phyloP scores from a whole-genome alignment of 1,140 invertebrate genomes.

The Polyergus mexicanus region DNA sequence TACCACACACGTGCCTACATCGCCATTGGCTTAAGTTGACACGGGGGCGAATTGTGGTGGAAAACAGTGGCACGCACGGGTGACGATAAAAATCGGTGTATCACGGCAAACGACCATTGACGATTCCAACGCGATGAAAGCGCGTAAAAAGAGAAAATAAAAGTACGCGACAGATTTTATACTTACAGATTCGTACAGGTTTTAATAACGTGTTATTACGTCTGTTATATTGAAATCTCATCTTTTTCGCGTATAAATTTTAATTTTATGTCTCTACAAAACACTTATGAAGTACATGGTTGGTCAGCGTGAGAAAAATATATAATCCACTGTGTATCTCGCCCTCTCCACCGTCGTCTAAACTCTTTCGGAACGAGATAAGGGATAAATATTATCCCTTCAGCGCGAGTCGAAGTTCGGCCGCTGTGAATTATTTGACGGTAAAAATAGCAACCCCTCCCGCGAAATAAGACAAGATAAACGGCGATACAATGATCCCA shows the following conservation, averaged over 20 bases:
- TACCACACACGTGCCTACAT: constrained; percentile 12
- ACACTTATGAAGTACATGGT: background rate
- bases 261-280: background rate
- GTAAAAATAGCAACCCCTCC: constrained; percentile 23
- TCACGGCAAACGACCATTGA: constrained; percentile 23
- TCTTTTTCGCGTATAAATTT: background rate
- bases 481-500: constrained; percentile 45
- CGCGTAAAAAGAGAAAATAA: background rate
- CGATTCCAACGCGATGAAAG: constrained; percentile 3
- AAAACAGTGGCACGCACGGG: constrained; percentile 14
- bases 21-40: constrained; percentile 56
- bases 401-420: constrained; percentile 23
- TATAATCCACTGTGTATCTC: background rate
- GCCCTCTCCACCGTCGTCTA: background rate
- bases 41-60: background rate
- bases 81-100: constrained; percentile 66
- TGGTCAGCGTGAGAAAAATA: constrained; percentile 4
- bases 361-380: constrained; percentile 44
- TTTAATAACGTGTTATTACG: background rate
- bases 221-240: constrained; percentile 2
- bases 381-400: constrained; percentile 60
- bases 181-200: background rate
- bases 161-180: background rate
- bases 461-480: constrained; percentile 60
- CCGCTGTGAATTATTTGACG: constrained; percentile 39